Conservation (phyloP, 2,113 vertebrate genomes). For the Enhydra lutris region DNA sequence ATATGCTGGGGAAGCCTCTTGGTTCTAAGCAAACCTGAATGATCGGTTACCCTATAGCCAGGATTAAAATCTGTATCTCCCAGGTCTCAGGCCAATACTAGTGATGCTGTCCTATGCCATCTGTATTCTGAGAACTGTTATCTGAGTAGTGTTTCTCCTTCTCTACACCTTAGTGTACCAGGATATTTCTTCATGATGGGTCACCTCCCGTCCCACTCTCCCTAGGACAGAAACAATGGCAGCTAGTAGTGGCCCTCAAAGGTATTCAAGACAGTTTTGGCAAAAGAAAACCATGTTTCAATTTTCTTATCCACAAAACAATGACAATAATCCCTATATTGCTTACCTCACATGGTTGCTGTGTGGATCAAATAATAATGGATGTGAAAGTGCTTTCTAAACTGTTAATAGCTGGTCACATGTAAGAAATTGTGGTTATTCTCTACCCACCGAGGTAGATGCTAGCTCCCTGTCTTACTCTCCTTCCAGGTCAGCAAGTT, state of each 20-base stretch:
- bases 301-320: not conserved
- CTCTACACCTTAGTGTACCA: not conserved
- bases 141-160: not conserved
- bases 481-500: not conserved
- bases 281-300: not conserved
- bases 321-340: not conserved
- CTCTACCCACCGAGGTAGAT: not conserved
- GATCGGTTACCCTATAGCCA: not conserved
- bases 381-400: conserved; percentile 11
- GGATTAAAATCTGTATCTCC: not conserved
- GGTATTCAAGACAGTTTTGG: not conserved
- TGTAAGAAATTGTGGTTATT: not conserved
- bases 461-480: not conserved
- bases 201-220: not conserved
- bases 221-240: not conserved
- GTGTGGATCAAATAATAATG: not conserved
- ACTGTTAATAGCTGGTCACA: not conserved
- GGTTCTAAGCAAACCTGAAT: not conserved
- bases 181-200: not conserved
- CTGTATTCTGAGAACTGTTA: not conserved
- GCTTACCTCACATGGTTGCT: not conserved
- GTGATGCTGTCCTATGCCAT: not conserved
- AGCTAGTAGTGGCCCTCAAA: not conserved
- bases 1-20: not conserved
- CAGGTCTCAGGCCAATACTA: not conserved